phyloP scores from a whole-genome alignment of 30 jellyfish, hydroid and myxozoan genomes.

The Cassiopea xamachana region DNA sequence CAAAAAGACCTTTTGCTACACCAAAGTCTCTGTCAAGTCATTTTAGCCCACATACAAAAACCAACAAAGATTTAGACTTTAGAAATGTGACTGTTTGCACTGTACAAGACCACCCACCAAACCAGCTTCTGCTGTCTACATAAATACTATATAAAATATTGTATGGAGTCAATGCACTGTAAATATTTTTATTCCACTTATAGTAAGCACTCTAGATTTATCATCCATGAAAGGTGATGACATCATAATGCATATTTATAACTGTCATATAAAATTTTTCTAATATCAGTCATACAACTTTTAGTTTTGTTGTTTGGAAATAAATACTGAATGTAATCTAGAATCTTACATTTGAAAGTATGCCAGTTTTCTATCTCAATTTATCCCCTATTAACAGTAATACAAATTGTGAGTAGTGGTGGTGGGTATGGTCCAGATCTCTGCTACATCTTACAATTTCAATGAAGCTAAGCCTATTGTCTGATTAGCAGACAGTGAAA shows the following conservation, averaged over 20 bases:
- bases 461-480: no score
- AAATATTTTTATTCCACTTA: background rate
- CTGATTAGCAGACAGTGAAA: no score
- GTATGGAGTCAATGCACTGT: background rate
- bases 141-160: background rate
- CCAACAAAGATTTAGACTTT: constrained; percentile 77
- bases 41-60: constrained; percentile 68
- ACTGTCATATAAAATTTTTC: background rate
- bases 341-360: background rate
- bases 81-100: constrained; percentile 79
- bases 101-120: constrained; percentile 90
- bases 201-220: background rate
- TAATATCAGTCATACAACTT: background rate
- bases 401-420: no score
- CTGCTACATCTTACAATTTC: no score
- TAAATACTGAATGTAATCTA: background rate
- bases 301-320: background rate
- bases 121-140: constrained; percentile 32
- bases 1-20: constrained; percentile 76
- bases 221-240: background rate
- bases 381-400: no score
- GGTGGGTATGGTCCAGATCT: no score
- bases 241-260: background rate
- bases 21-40: constrained; percentile 88
- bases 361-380: no score